Evolutionary conservation across 1,140 invertebrate genomes (phyloP), one percentile per base, ranked within the genome.

Genomic region (Zaprionus davidi): DNA sequence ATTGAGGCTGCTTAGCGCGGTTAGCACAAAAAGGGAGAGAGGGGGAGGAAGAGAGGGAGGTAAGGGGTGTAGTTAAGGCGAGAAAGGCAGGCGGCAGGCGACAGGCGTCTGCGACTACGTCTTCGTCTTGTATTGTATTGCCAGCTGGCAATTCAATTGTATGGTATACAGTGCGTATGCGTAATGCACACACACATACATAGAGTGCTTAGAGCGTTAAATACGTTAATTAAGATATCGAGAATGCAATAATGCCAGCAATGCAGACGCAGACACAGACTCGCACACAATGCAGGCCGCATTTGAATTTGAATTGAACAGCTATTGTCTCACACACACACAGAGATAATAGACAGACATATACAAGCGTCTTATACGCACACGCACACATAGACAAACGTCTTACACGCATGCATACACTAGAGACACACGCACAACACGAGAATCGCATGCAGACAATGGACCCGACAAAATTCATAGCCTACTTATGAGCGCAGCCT

Each of bases 1-100:
- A 76, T 76, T 76, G 63, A 72, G 66, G 57, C 55, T 76, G 73
- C 26, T 71, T 65, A 71, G 73, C 34, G 73, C 34, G 68, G 60
- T 59, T 59, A 46, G 56, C 5, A 26, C 6, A 9, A 7, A 3
- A n/a, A 5, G 36, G 15, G n/a, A 4, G n/a, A n/a, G 17, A n/a
- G 26, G 15, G 6, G 20, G 55, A 56, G 12, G 11, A 3, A 28
- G 56, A 28, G 28, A 9, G 28, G 6, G 9, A 7, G 28, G 28
- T 31, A 9, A 13, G 53, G 24, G 22, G 24, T 20, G 26, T 28
- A 49, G 20, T 11, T 7, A 22, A 17, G n/a, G 0, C 12, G 20
- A 22, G 20, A 49, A 17, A 55, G 53, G 46, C 17, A 20, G 17
- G 46, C 20, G 53, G 46, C 17, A 20, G 17, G 46, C 20, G 46